These are phyloP conservation scores for Dipodomys merriami DNA, from an alignment of 2,113 vertebrate genomes.

Conservation along the genomic window DNA sequence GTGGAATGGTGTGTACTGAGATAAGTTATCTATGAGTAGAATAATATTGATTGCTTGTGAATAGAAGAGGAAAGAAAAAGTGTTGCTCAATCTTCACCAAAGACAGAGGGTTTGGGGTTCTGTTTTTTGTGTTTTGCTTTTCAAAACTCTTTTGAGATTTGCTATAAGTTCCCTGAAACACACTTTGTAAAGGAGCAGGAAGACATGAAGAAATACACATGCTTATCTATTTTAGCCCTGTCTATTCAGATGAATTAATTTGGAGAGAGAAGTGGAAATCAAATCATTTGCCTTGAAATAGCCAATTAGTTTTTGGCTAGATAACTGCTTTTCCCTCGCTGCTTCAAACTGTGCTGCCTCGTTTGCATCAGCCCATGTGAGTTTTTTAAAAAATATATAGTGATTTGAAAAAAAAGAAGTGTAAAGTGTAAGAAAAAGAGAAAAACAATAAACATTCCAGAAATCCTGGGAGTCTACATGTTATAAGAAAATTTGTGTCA, in stretches of 20 bases:
- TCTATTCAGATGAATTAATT: conserved; percentile 41
- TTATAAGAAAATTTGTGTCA: conserved; percentile 46
- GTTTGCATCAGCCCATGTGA: conserved; percentile 23
- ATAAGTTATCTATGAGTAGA: conserved; percentile 75
- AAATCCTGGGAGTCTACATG: not conserved
- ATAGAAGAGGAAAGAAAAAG: conserved; percentile 59
- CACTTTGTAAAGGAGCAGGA: not conserved
- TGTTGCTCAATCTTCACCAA: conserved; percentile 54
- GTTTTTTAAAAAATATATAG: too few relatives aligned
- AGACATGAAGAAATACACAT: not conserved
- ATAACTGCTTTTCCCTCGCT: not conserved
- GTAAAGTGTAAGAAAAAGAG: conserved; percentile 27
- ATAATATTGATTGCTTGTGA: conserved; percentile 74
- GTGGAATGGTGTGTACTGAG: conserved; percentile 64
- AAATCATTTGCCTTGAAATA: conserved; percentile 60
- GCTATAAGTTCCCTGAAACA: conserved; percentile 24
- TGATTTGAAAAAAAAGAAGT: not conserved
- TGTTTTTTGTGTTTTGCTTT: not conserved
- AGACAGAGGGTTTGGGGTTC: not conserved
- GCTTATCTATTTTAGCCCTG: conserved; percentile 4
- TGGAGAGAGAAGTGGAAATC: conserved; percentile 2
- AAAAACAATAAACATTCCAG: conserved; percentile 41
- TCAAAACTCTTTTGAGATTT: not conserved
- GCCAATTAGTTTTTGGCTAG: conserved; percentile 6
- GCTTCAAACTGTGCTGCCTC: not conserved